A percentile compares a stretch with the other conserved stretches of the same genome.
Conservation (phyloP, 1,140 invertebrate genomes). For the Drosophila mayri region DNA sequence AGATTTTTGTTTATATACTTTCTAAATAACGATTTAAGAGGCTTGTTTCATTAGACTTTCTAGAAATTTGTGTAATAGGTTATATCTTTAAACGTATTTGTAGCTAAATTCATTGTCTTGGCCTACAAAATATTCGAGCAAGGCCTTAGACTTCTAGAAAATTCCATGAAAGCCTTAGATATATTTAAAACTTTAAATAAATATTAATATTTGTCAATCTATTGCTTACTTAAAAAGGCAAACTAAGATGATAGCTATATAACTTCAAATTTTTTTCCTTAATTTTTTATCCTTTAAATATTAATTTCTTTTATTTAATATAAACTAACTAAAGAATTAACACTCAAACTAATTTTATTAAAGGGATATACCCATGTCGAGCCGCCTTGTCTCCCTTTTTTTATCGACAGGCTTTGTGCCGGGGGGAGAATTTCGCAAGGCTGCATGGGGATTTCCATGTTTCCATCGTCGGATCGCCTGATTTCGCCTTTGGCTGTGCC, state of each 20-base stretch:
- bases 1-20: background rate
- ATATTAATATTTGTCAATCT: background rate
- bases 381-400: background rate
- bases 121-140: background rate
- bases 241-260: too few species aligned
- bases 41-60: background rate
- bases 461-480: slow-evolving; percentile 43
- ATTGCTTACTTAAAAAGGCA: background rate
- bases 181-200: background rate
- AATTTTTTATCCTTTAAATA: too few species aligned
- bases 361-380: slow-evolving; percentile 2
- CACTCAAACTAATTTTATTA: too few species aligned
- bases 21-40: background rate
- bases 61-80: background rate
- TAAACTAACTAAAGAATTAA: too few species aligned
- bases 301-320: background rate
- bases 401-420: slow-evolving; percentile 21
- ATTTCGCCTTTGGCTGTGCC: slow-evolving; percentile 33
- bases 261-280: too few species aligned
- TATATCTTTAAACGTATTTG: background rate
- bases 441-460: slow-evolving; percentile 47
- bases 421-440: slow-evolving; percentile 43
- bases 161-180: background rate
- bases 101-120: background rate
- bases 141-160: background rate